These are phyloP conservation scores for Elachura formosa DNA, from an alignment of 2,113 vertebrate species.

Conservation along the genomic window DNA sequence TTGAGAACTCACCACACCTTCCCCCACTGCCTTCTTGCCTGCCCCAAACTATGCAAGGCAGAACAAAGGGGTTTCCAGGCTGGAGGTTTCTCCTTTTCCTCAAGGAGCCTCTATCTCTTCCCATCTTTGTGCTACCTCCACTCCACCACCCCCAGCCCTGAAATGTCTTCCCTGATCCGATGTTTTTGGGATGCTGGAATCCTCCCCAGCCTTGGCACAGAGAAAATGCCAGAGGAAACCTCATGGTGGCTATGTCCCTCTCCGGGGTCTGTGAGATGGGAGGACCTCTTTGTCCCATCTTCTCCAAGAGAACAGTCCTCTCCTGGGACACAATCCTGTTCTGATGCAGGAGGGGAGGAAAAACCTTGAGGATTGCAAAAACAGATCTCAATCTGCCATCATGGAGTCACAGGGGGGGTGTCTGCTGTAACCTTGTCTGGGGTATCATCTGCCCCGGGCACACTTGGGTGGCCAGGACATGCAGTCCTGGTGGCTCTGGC, in stretches of 20 bases:
- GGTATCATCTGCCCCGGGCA: background rate
- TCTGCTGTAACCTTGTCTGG: background rate
- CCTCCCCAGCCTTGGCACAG: background rate
- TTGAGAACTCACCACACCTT: background rate
- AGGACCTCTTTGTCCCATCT: background rate
- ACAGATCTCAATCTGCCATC: background rate
- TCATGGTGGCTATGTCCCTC: fast-evolving
- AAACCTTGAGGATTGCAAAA: background rate
- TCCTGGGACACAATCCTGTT: background rate
- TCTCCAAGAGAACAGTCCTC: background rate
- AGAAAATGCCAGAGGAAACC: background rate
- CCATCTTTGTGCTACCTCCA: background rate
- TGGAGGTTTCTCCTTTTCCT: background rate
- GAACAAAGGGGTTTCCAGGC: conserved; percentile 5
- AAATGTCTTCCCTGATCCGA: background rate
- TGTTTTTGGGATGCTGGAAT: background rate
- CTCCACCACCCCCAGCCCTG: background rate
- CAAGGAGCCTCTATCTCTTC: background rate
- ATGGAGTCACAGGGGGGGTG: background rate
- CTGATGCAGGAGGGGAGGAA: background rate
- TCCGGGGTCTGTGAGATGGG: background rate
- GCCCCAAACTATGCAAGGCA: background rate
- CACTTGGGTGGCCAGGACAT: background rate
- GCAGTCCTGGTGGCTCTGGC: background rate
- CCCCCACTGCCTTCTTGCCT: background rate